These are phyloP conservation scores for Euura lappo DNA, from an alignment of 1,140 invertebrate genomes.

Conservation along the genomic window DNA sequence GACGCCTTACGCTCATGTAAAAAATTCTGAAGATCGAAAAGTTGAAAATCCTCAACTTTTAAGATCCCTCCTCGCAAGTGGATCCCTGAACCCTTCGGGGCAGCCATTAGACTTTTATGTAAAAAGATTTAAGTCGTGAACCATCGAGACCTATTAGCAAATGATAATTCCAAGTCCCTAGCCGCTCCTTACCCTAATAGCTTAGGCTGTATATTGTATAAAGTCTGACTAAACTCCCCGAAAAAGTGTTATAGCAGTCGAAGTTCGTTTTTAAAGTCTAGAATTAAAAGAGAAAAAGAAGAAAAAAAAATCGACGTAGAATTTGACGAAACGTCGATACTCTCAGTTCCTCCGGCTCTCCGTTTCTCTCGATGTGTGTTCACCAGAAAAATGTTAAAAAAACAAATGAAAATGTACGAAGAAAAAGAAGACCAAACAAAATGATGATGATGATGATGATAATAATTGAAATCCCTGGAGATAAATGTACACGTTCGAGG, in stretches of 20 bases:
- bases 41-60: too few relatives aligned
- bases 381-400: neutral
- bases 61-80: too few relatives aligned
- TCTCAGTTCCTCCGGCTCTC: neutral
- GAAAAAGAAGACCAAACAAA: neutral
- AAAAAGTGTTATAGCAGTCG: neutral
- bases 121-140: neutral
- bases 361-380: too few relatives aligned
- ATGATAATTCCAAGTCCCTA: slow-evolving; percentile 1
- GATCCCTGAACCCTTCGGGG: too few relatives aligned
- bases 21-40: too few relatives aligned
- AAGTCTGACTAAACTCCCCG: neutral
- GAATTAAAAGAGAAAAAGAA: neutral
- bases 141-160: neutral
- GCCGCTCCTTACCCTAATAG: neutral
- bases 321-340: slow-evolving; percentile 3
- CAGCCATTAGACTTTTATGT: too few relatives aligned
- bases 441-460: too few relatives aligned
- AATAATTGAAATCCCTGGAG: too few relatives aligned
- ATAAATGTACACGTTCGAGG: too few relatives aligned
- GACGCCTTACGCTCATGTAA: too few relatives aligned
- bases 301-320: neutral
- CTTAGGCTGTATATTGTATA: neutral
- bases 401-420: neutral
- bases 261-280: neutral